Percentiles rank a stretch among this genome's conserved stretches.
phyloP scores from a whole-genome alignment of 1,140 invertebrate genomes.

The Microplitis demolitor region DNA sequence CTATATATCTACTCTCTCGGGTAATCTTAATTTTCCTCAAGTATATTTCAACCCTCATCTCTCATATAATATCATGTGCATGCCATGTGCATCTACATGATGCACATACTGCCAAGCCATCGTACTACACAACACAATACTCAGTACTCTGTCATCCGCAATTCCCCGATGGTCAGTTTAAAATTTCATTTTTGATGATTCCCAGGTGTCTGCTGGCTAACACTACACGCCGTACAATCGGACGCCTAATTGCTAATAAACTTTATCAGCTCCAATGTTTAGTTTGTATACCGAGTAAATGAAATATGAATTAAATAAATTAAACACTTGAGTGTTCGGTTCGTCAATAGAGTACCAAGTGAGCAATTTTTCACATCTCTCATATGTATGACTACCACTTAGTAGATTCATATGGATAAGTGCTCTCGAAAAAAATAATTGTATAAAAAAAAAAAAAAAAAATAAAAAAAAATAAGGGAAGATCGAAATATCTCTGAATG shows the following conservation, averaged over 20 bases:
- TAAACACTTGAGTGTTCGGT: too few relatives aligned
- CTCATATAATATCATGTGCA: not conserved
- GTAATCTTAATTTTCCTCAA: constrained; percentile 49
- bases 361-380: too few relatives aligned
- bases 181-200: constrained; percentile 1
- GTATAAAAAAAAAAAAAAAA: not conserved
- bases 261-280: not conserved
- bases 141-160: not conserved
- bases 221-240: not conserved
- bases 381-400: too few relatives aligned
- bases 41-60: constrained; percentile 4
- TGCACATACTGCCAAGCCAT: too few relatives aligned
- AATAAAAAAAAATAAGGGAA: not conserved
- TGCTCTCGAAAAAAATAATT: constrained; percentile 5
- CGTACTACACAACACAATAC: too few relatives aligned
- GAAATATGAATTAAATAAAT: too few relatives aligned
- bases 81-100: too few relatives aligned
- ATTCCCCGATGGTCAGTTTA: not conserved
- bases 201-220: not conserved
- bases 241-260: not conserved
- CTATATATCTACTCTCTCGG: constrained; percentile 36
- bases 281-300: not conserved
- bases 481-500: constrained; percentile 8
- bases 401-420: too few relatives aligned
- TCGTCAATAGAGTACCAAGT: too few relatives aligned